These are phyloP conservation scores for Drosophila yooni DNA, from an alignment of 2,888 invertebrate species.

Conservation along the genomic window DNA sequence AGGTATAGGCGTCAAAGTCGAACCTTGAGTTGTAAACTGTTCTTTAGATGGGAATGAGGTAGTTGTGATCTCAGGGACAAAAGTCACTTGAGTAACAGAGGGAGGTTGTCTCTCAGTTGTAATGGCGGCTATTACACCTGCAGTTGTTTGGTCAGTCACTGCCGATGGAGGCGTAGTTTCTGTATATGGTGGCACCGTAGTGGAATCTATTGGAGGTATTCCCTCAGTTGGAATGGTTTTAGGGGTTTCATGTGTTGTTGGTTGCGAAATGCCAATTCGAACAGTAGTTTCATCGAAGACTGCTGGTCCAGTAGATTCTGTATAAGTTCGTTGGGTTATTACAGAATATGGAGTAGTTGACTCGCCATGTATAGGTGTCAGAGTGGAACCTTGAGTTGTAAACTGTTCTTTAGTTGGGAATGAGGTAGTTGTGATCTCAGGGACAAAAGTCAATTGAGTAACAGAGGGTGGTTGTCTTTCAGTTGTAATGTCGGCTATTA, in stretches of 20 bases:
- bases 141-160: not conserved
- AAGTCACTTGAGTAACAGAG: not conserved
- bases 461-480: too few relatives aligned
- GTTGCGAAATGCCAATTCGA: not conserved
- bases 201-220: not conserved
- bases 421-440: too few relatives aligned
- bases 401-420: not conserved
- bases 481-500: too few relatives aligned
- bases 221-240: not conserved
- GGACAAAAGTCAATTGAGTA: too few relatives aligned
- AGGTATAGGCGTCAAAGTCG: too few relatives aligned
- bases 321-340: not conserved
- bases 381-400: not conserved
- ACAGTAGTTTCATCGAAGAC: not conserved
- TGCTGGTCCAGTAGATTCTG: not conserved
- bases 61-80: accelerated
- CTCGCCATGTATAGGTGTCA: not conserved
- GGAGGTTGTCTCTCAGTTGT: not conserved
- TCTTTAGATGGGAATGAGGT: too few relatives aligned
- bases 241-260: not conserved
- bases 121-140: not conserved
- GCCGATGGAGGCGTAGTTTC: not conserved
- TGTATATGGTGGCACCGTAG: not conserved
- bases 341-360: not conserved
- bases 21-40: too few relatives aligned